phyloP scores from a whole-genome alignment of 1,140 invertebrate genomes.

The Eueides isabella region DNA sequence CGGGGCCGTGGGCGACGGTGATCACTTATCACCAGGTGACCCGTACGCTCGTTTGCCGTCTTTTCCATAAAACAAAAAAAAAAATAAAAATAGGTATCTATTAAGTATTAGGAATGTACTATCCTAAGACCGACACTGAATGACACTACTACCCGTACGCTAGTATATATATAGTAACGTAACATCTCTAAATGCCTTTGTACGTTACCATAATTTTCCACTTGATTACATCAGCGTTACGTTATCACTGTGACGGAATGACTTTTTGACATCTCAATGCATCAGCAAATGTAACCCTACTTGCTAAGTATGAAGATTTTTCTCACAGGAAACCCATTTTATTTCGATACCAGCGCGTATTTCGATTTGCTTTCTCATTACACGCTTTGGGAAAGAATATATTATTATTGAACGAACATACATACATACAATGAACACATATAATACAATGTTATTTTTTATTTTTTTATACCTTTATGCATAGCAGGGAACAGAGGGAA shows the following conservation, averaged over 20 bases:
- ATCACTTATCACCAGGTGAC: too few species aligned
- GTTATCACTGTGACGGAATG: neutral
- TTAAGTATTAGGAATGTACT: too few species aligned
- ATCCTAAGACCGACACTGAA: too few species aligned
- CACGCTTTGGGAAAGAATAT: conserved; percentile 11
- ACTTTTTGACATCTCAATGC: neutral
- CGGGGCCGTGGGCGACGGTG: too few species aligned
- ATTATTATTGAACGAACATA: too few species aligned
- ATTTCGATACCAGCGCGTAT: neutral
- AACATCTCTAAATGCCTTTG: neutral
- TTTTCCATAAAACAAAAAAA: too few species aligned
- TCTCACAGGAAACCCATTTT: neutral
- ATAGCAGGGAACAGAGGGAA: too few species aligned
- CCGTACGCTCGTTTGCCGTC: too few species aligned
- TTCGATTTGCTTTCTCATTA: conserved; percentile 1
- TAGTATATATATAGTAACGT: neutral
- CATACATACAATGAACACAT: too few species aligned
- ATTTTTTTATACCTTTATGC: too few species aligned
- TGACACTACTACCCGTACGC: rapidly evolving
- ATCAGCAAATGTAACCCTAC: conserved; percentile 6
- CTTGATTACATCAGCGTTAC: neutral
- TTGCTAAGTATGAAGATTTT: conserved; percentile 10
- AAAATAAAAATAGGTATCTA: too few species aligned
- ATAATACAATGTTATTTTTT: neutral
- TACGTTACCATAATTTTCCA: neutral